Evolutionary conservation across 2,888 invertebrate genomes (phyloP).

Genomic region (Coenonympha glycerion): DNA sequence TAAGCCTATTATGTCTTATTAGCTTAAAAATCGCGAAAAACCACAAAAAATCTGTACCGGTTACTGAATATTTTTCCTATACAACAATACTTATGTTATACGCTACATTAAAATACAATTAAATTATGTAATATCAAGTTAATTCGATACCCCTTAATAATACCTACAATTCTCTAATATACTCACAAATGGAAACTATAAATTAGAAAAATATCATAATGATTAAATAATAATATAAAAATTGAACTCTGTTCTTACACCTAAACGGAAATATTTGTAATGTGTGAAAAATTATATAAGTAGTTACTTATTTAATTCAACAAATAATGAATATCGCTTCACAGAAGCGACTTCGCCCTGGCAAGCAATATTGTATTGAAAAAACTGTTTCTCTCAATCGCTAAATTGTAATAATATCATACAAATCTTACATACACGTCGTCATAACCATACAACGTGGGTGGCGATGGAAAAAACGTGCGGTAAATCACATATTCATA

Average conservation of each 20-base stretch:
- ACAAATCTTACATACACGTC: conserved; percentile 59
- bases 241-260: conserved; percentile 30
- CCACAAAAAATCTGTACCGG: too few species aligned
- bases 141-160: conserved; percentile 53
- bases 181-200: conserved; percentile 45
- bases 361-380: conserved; percentile 45
- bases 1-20: too few species aligned
- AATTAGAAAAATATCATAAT: conserved; percentile 37
- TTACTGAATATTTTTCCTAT: conserved; percentile 40
- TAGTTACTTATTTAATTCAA: conserved; percentile 4
- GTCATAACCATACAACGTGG: conserved; percentile 13
- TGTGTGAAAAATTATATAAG: conserved; percentile 32
- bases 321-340: conserved; percentile 53
- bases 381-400: conserved; percentile 49
- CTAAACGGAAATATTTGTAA: conserved; percentile 32
- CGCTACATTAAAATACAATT: conserved; percentile 36
- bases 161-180: conserved; percentile 55
- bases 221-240: conserved; percentile 39
- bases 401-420: conserved; percentile 56
- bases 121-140: conserved; percentile 42
- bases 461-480: too few species aligned
- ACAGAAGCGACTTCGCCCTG: conserved; percentile 63
- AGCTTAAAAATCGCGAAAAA: too few species aligned
- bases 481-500: too few species aligned
- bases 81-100: conserved; percentile 43